Percentiles rank a stretch among this genome's conserved stretches.
phyloP scores from a whole-genome alignment of 2,888 invertebrate species.

The Tortricodes alternella region DNA sequence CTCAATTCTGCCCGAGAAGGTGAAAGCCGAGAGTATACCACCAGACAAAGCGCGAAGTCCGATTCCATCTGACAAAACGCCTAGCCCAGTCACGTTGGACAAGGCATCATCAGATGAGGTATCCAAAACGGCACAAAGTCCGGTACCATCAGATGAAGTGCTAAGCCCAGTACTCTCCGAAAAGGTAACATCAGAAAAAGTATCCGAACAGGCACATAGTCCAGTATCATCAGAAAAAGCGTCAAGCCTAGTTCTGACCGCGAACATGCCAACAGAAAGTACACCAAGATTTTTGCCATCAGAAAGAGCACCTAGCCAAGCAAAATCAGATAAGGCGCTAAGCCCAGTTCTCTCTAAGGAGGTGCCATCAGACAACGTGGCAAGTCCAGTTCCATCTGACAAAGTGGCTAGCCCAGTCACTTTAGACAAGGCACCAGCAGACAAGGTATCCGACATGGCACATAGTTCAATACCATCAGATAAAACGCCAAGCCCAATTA shows the following conservation, averaged over 20 bases:
- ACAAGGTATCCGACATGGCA: not conserved
- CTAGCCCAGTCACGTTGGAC: not conserved
- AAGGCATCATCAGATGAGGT: no score
- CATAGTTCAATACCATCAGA: not conserved
- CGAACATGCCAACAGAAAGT: slow-evolving; percentile 16
- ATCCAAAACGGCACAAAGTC: not conserved
- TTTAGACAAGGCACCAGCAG: not conserved
- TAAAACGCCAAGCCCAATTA: not conserved
- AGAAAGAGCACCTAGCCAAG: slow-evolving; percentile 3
- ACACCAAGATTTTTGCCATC: not conserved
- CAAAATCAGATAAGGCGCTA: not conserved
- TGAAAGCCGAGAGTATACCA: slow-evolving; percentile 22
- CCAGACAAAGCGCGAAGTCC: not conserved
- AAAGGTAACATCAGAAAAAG: slow-evolving; percentile 10
- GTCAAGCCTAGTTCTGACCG: not conserved
- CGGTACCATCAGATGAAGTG: not conserved
- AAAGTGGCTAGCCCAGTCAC: not conserved
- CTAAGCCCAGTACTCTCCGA: not conserved
- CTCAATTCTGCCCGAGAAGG: not conserved
- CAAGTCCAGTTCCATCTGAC: not conserved
- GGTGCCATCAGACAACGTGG: not conserved
- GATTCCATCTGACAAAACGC: not conserved
- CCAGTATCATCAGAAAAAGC: slow-evolving; percentile 20
- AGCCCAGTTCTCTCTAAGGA: slow-evolving; percentile 14
- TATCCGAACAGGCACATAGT: slow-evolving; percentile 8